Conservation (phyloP, 2,888 invertebrate genomes). For the Ariolimax columbianus region DNA sequence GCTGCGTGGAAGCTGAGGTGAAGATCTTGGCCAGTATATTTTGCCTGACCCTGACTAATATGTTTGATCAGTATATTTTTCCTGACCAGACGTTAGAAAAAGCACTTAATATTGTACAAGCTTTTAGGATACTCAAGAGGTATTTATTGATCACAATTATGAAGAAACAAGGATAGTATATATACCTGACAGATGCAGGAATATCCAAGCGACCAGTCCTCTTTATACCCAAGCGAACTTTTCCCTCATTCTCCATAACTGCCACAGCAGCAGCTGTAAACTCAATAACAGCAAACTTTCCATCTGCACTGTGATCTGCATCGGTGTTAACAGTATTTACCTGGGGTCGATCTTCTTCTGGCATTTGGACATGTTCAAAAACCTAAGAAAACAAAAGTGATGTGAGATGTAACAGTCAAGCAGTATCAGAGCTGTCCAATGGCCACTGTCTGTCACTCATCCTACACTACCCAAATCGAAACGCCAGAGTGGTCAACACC, state of each 20-base stretch:
- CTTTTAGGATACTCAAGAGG: too few relatives aligned
- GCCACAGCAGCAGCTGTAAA: conserved; percentile 81
- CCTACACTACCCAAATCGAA: too few relatives aligned
- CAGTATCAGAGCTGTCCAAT: too few relatives aligned
- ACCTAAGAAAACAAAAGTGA: conserved; percentile 59
- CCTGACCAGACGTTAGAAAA: too few relatives aligned
- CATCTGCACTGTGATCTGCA: conserved; percentile 75
- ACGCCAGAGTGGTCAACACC: too few relatives aligned
- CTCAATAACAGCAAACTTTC: conserved; percentile 80
- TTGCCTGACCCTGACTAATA: too few relatives aligned
- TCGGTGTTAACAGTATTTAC: conserved; percentile 51
- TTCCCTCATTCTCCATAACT: conserved; percentile 80
- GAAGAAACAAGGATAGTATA: background rate
- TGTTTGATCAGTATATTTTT: too few relatives aligned
- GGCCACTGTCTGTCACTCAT: too few relatives aligned
- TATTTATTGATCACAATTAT: background rate
- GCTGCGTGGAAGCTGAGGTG: too few relatives aligned
- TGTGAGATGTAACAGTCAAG: too few relatives aligned
- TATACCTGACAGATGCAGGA: conserved; percentile 79
- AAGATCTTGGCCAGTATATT: too few relatives aligned
- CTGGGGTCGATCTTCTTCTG: conserved; percentile 60
- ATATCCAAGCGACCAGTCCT: conserved; percentile 80
- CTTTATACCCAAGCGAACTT: conserved; percentile 79
- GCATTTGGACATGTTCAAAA: conserved; percentile 64
- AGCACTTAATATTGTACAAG: too few relatives aligned